Base-by-base conservation (phyloP, 1,140 invertebrate species). In the Drosophila nasuta region DNA sequence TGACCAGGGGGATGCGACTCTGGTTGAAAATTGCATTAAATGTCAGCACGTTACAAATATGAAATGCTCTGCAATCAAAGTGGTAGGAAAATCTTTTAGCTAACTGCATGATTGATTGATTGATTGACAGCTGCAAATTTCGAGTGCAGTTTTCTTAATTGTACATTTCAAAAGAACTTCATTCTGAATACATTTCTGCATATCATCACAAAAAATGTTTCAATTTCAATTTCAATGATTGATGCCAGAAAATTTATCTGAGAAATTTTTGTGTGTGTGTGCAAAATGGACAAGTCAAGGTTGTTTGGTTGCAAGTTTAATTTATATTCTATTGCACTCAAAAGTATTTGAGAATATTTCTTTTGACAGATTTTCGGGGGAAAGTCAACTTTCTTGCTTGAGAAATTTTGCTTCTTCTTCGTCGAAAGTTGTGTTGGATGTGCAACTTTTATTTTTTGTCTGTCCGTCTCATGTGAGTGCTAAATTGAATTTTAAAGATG, bases 11-110 rank as follows among this genome's bases (percentile, higher is more conserved):
- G 15, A 49, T 49, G 48, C 15, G 20, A 20, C 62, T 67, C 49
- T 25, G 8, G 52, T 48, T 64, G 59, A 45, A 70, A 86, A 77
- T 87, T 59, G 57, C 52, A 60, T 71, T 82, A 82, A 87, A 82
- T 82, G 68, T 64, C 66, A 28, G 60, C 69, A 81, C 69, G 78
- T 79, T 83, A 79, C 0, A 56, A 63, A 57, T 41, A 30, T 5
- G 2, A 20, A 25, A 57, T 57, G 2, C 68, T 41, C 68, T 64
- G 3, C 1, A 35, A 45, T n/a, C n/a, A 1, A 38, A 33, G 11
- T 4, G 7, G 11, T 15, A 7, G 2, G 5, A 43, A 43, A 43
- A 13, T 43, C 41, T 13, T 43, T n/a, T 6, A 4, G 13, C 2
- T 38, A 25, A 0, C 20, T 25, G 20, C 20, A 25, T 10, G 41